Evolutionary conservation across 2,113 vertebrate species (phyloP).

Genomic region (Nycticebus coucang): DNA sequence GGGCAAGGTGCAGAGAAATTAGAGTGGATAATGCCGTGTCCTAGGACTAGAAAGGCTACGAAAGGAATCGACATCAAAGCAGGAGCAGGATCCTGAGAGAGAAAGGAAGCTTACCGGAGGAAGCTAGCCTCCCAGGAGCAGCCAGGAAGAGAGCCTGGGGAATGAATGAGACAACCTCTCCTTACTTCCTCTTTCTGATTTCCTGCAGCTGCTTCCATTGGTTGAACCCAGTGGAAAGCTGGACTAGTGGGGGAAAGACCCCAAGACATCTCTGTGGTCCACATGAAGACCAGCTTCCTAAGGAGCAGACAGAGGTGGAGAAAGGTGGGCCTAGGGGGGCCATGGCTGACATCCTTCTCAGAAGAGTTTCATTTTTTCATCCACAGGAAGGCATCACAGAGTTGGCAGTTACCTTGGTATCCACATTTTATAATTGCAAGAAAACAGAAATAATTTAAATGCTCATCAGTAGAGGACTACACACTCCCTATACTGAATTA

Average conservation of each 20-base stretch:
- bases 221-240: neutral
- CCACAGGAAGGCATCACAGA: neutral
- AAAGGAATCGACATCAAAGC: neutral
- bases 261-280: neutral
- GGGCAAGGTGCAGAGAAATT: neutral
- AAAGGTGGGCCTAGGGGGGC: rapidly evolving
- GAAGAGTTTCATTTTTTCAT: neutral
- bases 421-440: neutral
- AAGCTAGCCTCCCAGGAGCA: neutral
- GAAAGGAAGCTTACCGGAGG: neutral
- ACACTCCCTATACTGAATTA: neutral
- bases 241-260: neutral
- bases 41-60: neutral
- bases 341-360: neutral
- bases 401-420: neutral
- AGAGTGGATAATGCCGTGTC: neutral
- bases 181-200: neutral
- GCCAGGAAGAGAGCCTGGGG: neutral
- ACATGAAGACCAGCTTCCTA: neutral
- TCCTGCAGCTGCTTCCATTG: neutral
- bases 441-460: neutral
- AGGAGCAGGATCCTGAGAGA: neutral
- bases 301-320: neutral
- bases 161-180: neutral
- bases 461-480: neutral